These are phyloP conservation scores for Bolinopsis microptera DNA, from an alignment of 37 sponge, comb jelly and placozoan genomes.

Conservation along the genomic window DNA sequence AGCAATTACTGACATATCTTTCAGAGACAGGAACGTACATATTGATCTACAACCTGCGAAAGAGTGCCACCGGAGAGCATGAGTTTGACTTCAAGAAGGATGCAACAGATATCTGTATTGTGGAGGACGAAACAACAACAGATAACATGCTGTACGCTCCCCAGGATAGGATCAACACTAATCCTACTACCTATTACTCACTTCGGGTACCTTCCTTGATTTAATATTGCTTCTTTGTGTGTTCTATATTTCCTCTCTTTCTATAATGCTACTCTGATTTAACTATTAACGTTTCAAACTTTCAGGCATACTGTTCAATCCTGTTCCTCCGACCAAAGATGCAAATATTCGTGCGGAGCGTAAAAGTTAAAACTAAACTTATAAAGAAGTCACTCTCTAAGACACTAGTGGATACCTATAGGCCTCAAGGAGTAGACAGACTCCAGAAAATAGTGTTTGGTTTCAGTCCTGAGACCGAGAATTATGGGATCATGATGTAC, in stretches of 20 bases:
- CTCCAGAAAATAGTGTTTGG: conserved; percentile 67
- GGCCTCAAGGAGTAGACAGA: conserved; percentile 33
- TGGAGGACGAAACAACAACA: conserved; percentile 28
- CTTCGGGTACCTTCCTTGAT: no score
- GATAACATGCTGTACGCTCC: conserved; percentile 23
- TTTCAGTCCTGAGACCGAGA: background rate
- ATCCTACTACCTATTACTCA: conserved; percentile 34
- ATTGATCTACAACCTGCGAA: conserved; percentile 64
- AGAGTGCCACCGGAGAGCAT: background rate
- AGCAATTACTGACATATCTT: background rate
- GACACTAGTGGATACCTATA: conserved; percentile 44
- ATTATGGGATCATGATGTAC: conserved; percentile 68
- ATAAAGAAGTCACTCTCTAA: conserved; percentile 33
- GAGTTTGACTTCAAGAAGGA: conserved; percentile 63
- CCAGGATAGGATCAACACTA: conserved; percentile 54
- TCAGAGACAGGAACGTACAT: conserved; percentile 61
- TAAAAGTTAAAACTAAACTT: conserved; percentile 56
- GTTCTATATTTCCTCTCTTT: no score
- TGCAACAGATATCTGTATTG: conserved; percentile 21
- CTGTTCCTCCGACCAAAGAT: conserved; percentile 60
- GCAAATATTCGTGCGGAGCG: conserved; percentile 44
- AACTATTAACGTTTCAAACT: no score
- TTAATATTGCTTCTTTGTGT: no score
- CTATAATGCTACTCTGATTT: no score
- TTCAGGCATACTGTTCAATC: conserved; percentile 66